Conservation (phyloP, 2,113 vertebrate species). For the Herpailurus yagouaroundi region DNA sequence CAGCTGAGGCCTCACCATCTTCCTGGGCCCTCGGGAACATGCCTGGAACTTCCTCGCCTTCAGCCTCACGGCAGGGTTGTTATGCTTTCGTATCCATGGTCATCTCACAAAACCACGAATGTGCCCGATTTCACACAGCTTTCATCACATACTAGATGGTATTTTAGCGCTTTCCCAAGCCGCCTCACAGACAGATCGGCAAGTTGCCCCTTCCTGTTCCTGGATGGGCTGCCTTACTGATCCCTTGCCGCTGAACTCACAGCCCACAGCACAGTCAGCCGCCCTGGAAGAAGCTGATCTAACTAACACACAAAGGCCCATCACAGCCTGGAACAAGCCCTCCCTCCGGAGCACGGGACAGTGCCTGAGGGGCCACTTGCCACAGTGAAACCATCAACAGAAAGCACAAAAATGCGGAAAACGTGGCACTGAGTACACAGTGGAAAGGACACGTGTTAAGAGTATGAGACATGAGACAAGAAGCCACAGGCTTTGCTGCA, state of each 20-base stretch:
- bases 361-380: neutral
- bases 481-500: too few relatives aligned
- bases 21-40: neutral
- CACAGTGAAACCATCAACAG: neutral
- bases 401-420: neutral
- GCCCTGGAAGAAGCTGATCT: rapidly evolving
- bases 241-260: neutral
- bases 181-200: neutral
- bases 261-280: too few relatives aligned
- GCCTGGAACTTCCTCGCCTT: neutral
- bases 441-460: rapidly evolving
- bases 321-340: rapidly evolving
- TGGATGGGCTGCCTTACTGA: too few relatives aligned
- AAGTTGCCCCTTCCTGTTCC: neutral
- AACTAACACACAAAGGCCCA: neutral
- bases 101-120: neutral
- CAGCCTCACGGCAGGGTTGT: neutral
- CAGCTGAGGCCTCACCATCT: neutral
- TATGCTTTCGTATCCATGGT: neutral
- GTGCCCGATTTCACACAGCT: neutral
- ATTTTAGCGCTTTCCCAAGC: neutral
- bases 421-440: rapidly evolving
- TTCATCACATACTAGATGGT: neutral
- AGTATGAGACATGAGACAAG: neutral
- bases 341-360: neutral